Conservation (phyloP, 2,113 vertebrate species). For the Balaeniceps rex region DNA sequence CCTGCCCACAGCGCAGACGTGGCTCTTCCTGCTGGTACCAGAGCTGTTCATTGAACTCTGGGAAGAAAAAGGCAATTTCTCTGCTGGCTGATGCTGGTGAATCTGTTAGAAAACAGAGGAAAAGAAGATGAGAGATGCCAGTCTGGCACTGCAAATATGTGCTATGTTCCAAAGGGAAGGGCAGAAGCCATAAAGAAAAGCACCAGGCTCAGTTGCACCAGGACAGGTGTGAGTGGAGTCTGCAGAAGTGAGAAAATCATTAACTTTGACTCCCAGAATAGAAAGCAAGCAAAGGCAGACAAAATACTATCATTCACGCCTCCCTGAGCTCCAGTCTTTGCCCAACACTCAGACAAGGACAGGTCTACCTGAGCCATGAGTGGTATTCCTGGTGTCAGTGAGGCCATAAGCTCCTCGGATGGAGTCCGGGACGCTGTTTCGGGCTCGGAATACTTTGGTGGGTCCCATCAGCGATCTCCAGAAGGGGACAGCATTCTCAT, state of each 20-base stretch:
- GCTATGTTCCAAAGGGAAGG: neutral
- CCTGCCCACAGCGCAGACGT: conserved; percentile 61
- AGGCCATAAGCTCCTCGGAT: conserved; percentile 89
- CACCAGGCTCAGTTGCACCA: rapidly evolving
- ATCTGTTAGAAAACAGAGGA: conserved; percentile 70
- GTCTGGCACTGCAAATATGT: rapidly evolving
- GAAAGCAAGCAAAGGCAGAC: neutral
- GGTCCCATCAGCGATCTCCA: conserved; percentile 96
- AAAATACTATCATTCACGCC: neutral
- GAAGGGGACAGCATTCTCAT: conserved; percentile 80
- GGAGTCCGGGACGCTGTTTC: conserved; percentile 74
- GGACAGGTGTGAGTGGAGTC: no score
- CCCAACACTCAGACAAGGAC: neutral
- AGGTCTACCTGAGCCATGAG: conserved; percentile 89
- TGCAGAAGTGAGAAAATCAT: neutral
- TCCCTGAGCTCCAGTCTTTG: neutral
- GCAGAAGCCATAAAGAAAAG: neutral
- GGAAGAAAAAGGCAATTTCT: conserved; percentile 92
- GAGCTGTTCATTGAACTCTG: conserved; percentile 77
- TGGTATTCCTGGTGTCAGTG: conserved; percentile 94
- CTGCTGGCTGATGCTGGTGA: conserved; percentile 83
- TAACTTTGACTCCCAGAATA: neutral
- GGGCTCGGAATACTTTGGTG: conserved; percentile 90
- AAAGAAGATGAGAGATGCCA: neutral
- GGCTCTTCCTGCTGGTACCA: conserved; percentile 88